A percentile compares a stretch with the other conserved stretches of the same genome.
Evolutionary conservation across 2,113 vertebrate species (phyloP).

Genomic region (Calypte anna): DNA sequence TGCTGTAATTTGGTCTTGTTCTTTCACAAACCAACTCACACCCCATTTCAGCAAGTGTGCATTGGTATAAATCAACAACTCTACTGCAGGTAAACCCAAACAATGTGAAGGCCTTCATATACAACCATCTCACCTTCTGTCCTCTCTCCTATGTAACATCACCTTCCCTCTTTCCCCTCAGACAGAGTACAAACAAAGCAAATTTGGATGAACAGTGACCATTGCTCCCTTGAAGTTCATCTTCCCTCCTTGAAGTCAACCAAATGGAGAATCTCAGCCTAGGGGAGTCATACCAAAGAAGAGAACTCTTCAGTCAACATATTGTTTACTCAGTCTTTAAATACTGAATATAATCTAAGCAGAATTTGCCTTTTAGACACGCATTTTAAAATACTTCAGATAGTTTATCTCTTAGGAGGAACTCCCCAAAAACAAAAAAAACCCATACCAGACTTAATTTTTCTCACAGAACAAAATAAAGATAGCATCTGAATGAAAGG

Average conservation of each 20-base stretch:
- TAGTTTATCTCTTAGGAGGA: not conserved
- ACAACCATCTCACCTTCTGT: not conserved
- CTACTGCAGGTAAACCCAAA: not conserved
- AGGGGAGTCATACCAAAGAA: not conserved
- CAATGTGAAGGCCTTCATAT: not conserved
- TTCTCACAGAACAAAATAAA: not conserved
- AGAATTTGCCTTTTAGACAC: not conserved
- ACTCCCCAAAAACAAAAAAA: not conserved
- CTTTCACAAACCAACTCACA: not conserved
- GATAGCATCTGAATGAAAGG: not conserved
- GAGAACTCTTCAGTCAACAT: not conserved
- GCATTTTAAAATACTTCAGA: conserved; percentile 18
- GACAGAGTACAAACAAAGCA: not conserved
- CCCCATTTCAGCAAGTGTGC: not conserved
- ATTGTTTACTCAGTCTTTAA: not conserved
- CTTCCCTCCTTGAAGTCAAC: not conserved
- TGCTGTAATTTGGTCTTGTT: not conserved
- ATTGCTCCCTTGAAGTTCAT: not conserved
- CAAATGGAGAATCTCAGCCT: not conserved
- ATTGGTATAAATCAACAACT: not conserved
- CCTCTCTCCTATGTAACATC: not conserved
- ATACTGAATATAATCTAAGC: not conserved
- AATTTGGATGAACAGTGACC: not conserved
- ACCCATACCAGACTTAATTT: not conserved
- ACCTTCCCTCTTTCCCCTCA: too few species aligned